These are phyloP conservation scores for Saccostrea echinata DNA, from an alignment of 1,140 invertebrate genomes.

Conservation along the genomic window DNA sequence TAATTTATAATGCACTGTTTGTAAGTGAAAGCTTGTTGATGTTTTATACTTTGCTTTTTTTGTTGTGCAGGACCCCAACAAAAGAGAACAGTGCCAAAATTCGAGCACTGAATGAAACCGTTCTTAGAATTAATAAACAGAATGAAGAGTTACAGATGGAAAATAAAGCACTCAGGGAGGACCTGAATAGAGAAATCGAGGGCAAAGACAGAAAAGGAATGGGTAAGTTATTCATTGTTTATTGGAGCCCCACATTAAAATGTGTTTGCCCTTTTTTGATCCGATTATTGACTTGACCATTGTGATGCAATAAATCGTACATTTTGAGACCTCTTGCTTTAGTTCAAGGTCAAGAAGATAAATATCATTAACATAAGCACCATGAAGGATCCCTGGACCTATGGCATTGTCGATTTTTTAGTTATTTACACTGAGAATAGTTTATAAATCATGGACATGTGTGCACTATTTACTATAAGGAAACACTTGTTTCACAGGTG, in stretches of 20 bases:
- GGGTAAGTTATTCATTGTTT: constrained; percentile 12
- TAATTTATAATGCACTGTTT: too few species aligned
- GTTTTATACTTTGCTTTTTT: background rate
- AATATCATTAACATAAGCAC: too few species aligned
- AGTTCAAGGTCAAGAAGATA: too few species aligned
- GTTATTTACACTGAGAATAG: too few species aligned
- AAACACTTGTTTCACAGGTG: constrained; percentile 66
- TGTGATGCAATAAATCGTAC: too few species aligned
- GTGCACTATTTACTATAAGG: background rate
- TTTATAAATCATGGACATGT: too few species aligned
- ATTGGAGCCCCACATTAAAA: background rate
- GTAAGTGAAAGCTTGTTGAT: too few species aligned
- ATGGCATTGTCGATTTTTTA: too few species aligned
- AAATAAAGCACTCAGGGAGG: constrained; percentile 76
- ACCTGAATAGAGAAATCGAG: constrained; percentile 73
- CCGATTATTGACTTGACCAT: too few species aligned
- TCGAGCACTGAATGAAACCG: constrained; percentile 77
- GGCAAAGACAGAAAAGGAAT: constrained; percentile 47
- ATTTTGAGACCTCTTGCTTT: too few species aligned
- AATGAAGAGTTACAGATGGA: constrained; percentile 75
- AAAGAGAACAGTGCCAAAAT: constrained; percentile 69
- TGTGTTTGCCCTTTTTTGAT: background rate
- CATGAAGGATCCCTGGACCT: too few species aligned
- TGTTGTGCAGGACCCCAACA: constrained; percentile 40
- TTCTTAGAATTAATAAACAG: constrained; percentile 75